These are phyloP conservation scores for Ceratitis capitata DNA, from an alignment of 1,140 invertebrate species.

Conservation along the genomic window DNA sequence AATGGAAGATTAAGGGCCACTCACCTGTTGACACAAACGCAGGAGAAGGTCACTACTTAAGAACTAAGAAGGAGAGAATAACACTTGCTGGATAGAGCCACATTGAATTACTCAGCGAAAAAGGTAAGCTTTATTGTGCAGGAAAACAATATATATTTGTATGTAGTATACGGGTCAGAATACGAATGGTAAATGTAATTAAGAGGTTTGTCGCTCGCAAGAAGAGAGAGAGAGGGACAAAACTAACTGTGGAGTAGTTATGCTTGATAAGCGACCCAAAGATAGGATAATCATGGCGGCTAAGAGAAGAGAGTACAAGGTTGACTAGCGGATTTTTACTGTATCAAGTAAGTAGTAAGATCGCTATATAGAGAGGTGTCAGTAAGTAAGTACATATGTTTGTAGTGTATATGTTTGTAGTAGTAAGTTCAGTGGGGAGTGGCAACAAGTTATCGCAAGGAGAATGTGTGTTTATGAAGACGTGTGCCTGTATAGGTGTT, in stretches of 20 bases:
- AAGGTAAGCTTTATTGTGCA: neutral
- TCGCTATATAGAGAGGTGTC: neutral
- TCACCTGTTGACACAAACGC: neutral
- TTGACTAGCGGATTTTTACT: neutral
- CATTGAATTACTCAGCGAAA: neutral
- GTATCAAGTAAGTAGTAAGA: neutral
- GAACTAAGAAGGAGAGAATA: neutral
- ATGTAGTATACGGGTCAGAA: neutral
- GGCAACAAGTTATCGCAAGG: neutral
- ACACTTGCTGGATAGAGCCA: neutral
- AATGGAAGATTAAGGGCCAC: neutral
- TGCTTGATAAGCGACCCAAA: neutral
- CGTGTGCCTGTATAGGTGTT: neutral
- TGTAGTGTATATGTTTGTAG: neutral
- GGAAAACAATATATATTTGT: too few relatives aligned
- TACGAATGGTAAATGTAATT: neutral
- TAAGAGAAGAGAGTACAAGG: neutral
- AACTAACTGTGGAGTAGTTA: neutral
- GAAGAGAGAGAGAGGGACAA: too few relatives aligned
- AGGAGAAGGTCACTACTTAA: neutral
- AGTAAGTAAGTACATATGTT: neutral
- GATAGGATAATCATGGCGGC: neutral
- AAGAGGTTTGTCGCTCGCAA: neutral
- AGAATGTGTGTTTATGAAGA: neutral
- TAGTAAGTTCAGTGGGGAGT: neutral